phyloP scores from a whole-genome alignment of 2,113 vertebrate species.

The Caranx melampygus region DNA sequence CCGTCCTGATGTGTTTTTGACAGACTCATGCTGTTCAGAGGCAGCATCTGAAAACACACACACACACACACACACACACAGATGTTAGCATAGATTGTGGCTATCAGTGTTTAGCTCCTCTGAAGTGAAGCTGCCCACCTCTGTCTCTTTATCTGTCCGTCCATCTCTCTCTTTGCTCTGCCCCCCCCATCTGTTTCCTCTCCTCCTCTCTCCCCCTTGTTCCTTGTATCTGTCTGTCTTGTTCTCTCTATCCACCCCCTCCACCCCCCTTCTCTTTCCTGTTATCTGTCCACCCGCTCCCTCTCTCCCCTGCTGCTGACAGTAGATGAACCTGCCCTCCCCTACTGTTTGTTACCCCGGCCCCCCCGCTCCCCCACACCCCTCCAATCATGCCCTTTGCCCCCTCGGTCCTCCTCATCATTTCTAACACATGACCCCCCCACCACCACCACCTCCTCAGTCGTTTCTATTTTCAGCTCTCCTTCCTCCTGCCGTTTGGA shows the following conservation, averaged over 20 bases:
- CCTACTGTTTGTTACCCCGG: constrained; percentile 43
- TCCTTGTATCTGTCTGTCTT: neutral
- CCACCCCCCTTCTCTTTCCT: constrained; percentile 11
- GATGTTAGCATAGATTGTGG: constrained; percentile 35
- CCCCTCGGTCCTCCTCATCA: constrained; percentile 36
- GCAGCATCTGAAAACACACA: too few species aligned
- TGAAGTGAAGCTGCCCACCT: constrained; percentile 40
- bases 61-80: constrained; percentile 13
- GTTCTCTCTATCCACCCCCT: neutral
- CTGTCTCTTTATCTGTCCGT: constrained; percentile 16
- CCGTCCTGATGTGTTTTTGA: too few species aligned
- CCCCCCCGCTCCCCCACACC: constrained; percentile 7
- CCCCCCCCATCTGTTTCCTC: neutral
- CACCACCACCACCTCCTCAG: neutral
- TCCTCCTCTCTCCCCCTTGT: neutral
- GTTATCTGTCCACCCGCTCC: constrained; percentile 22
- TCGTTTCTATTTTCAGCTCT: constrained; percentile 31
- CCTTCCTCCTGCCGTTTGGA: constrained; percentile 22
- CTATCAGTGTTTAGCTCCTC: constrained; percentile 26
- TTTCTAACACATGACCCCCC: constrained; percentile 25
- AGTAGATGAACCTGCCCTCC: constrained; percentile 60
- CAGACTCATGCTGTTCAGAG: neutral
- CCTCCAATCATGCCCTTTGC: constrained; percentile 54
- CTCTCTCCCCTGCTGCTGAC: constrained; percentile 41
- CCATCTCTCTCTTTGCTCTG: neutral